phyloP scores from a whole-genome alignment of 2,797 vertebrate genomes.

The Myotis vivesi region DNA sequence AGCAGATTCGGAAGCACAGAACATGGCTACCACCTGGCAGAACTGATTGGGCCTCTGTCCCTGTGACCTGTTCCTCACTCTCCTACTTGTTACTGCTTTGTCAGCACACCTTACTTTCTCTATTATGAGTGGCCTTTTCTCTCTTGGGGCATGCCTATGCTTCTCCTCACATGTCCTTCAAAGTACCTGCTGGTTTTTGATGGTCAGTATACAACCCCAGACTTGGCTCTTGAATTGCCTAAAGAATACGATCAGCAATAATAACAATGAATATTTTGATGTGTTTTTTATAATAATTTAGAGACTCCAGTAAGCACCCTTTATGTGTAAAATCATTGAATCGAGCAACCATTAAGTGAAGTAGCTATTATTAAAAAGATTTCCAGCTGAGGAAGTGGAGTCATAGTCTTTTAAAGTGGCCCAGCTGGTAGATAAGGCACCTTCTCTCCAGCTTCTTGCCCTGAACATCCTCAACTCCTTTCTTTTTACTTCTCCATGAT shows the following conservation, averaged over 20 bases:
- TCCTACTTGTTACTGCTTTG: neutral
- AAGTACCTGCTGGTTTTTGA: neutral
- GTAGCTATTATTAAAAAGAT: neutral
- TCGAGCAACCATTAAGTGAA: neutral
- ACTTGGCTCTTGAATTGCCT: neutral
- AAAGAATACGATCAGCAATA: neutral
- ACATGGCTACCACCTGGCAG: neutral
- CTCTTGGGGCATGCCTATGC: neutral
- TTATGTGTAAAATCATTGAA: neutral
- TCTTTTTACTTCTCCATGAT: neutral
- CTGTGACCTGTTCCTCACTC: no score
- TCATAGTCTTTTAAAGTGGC: neutral
- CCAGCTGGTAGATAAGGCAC: neutral
- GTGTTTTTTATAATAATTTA: neutral
- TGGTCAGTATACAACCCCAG: neutral
- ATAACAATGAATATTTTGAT: neutral
- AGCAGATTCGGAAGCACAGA: neutral
- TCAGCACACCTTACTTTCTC: neutral
- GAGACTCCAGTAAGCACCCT: neutral
- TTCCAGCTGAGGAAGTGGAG: neutral
- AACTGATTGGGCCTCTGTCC: neutral
- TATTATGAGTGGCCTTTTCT: neutral
- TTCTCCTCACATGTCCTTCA: neutral
- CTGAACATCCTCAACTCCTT: neutral
- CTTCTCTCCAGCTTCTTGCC: neutral